Evolutionary conservation across 2,888 invertebrate species (phyloP).

Genomic region (Yponomeuta sedellus): DNA sequence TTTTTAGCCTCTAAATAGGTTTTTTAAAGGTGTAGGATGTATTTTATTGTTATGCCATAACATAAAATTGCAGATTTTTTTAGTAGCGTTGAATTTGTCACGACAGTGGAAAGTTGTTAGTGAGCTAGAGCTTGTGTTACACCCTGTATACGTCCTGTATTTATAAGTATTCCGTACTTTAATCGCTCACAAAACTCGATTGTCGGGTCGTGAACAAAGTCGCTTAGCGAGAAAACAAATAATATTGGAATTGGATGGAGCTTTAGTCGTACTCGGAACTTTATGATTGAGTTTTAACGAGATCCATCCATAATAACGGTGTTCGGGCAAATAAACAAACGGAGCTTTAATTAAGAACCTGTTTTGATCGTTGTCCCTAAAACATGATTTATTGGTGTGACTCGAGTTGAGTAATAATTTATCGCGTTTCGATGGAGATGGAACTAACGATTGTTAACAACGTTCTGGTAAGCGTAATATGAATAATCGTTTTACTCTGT

Average conservation of each 20-base stretch:
- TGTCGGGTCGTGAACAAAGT: conserved; percentile 29
- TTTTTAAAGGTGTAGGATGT: no score
- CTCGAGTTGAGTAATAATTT: background rate
- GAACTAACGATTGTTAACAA: background rate
- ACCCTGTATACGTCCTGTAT: background rate
- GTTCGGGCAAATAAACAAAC: background rate
- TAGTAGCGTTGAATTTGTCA: no score
- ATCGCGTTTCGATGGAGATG: background rate
- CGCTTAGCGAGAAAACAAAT: conserved; percentile 40
- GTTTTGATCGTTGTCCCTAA: background rate
- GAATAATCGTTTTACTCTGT: no score
- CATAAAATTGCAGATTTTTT: no score
- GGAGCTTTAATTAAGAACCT: background rate
- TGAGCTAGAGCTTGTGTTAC: background rate
- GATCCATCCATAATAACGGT: conserved; percentile 4
- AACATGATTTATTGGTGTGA: background rate
- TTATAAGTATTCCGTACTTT: background rate
- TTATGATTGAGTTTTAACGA: conserved; percentile 30
- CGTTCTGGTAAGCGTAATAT: no score
- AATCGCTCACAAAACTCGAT: conserved; percentile 28
- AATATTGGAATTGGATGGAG: conserved; percentile 28
- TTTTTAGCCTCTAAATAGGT: no score
- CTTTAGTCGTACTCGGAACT: conserved; percentile 29
- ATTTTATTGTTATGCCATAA: no score
- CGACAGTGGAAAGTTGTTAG: no score